Percentiles rank a stretch among this genome's conserved stretches.
Evolutionary conservation across 2,113 vertebrate genomes (phyloP).

Genomic region (Irena cyanogastra): DNA sequence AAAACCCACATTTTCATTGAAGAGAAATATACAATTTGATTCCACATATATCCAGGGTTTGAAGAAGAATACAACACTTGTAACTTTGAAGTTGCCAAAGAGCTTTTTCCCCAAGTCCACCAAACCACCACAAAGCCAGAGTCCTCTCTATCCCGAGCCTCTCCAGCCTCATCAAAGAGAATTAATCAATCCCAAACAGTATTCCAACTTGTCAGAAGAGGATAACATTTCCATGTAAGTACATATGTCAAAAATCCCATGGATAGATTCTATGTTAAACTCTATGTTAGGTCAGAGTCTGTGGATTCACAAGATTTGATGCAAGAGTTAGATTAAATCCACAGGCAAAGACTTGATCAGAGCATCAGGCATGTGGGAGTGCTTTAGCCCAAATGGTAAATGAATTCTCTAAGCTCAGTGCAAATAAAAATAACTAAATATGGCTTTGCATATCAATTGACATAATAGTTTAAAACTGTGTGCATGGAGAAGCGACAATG

Average conservation of each 20-base stretch:
- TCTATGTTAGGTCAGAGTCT: constrained; percentile 52
- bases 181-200: constrained; percentile 62
- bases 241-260: constrained; percentile 39
- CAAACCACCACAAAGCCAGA: constrained; percentile 32
- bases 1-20: constrained; percentile 24
- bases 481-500: constrained; percentile 34
- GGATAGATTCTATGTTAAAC: constrained; percentile 1
- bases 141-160: not conserved
- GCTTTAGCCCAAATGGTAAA: constrained; percentile 62
- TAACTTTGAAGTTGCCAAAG: constrained; percentile 56
- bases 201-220: constrained; percentile 53
- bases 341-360: constrained; percentile 3
- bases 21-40: not conserved
- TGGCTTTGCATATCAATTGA: constrained; percentile 69
- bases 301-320: constrained; percentile 26
- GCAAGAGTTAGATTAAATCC: constrained; percentile 59
- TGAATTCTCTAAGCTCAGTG: constrained; percentile 62
- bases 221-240: constrained; percentile 52
- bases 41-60: not conserved
- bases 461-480: constrained; percentile 56
- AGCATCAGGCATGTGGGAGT: constrained; percentile 11
- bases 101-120: constrained; percentile 26
- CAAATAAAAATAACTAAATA: constrained; percentile 73
- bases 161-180: constrained; percentile 62
- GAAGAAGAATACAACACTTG: constrained; percentile 1